Conservation (phyloP, 2,888 invertebrate species). For the Eupithecia inturbata region DNA sequence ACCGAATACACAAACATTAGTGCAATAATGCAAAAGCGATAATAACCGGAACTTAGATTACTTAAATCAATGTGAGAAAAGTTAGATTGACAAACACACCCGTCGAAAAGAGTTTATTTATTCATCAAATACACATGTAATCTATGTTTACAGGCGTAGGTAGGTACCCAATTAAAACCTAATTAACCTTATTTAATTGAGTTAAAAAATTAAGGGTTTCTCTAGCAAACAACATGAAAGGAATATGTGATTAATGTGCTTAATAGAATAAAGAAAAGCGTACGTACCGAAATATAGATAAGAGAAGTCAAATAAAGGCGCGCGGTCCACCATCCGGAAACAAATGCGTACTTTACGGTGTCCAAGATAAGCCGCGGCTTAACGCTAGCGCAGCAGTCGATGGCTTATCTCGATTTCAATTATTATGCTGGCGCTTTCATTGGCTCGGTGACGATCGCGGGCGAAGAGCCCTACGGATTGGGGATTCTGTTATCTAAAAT, state of each 20-base stretch:
- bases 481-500: constrained; percentile 75
- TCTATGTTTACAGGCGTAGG: no score
- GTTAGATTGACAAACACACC: neutral
- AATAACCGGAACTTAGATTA: neutral
- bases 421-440: constrained; percentile 80
- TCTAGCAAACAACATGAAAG: constrained; percentile 8
- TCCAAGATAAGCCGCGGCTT: constrained; percentile 78
- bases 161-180: no score
- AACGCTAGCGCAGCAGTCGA: constrained; percentile 75
- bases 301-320: constrained; percentile 68
- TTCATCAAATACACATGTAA: no score
- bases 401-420: constrained; percentile 83
- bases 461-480: constrained; percentile 63
- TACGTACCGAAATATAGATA: constrained; percentile 70
- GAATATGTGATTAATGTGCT: constrained; percentile 10
- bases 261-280: constrained; percentile 53
- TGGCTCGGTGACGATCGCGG: constrained; percentile 67
- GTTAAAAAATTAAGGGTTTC: neutral
- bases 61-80: neutral
- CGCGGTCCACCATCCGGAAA: constrained; percentile 68
- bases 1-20: neutral
- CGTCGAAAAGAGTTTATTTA: neutral
- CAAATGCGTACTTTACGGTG: constrained; percentile 73
- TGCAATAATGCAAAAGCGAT: neutral
- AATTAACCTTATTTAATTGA: no score